Percentiles rank a stretch among this genome's conserved stretches.
Conservation (phyloP, 2,113 vertebrate species). For the Periophthalmus modestus region DNA sequence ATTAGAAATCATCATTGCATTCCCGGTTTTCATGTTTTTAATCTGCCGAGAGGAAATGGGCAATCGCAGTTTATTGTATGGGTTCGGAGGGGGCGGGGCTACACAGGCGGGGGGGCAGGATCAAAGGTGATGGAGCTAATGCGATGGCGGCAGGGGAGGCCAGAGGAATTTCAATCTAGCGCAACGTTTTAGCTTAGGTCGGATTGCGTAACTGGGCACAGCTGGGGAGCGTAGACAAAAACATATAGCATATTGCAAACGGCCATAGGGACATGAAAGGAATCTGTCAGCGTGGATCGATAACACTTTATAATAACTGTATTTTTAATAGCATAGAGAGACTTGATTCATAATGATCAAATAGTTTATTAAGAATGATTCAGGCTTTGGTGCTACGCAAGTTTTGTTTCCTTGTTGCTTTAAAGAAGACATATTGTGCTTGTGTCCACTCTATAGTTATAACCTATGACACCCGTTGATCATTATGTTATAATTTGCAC, state of each 20-base stretch:
- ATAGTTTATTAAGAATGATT: too few species aligned
- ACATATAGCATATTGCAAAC: not conserved
- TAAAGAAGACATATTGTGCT: too few species aligned
- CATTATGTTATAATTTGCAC: too few species aligned
- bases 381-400: too few species aligned
- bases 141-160: slow-evolving; percentile 29
- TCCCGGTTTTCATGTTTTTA: slow-evolving; percentile 32
- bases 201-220: slow-evolving; percentile 3
- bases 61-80: slow-evolving; percentile 11
- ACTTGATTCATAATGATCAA: too few species aligned
- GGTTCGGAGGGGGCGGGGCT: not conserved
- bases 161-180: slow-evolving; percentile 28
- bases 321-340: not conserved
- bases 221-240: not conserved
- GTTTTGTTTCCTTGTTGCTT: too few species aligned
- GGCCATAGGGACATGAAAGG: not conserved
- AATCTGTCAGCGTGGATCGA: not conserved
- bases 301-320: too few species aligned
- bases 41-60: slow-evolving; percentile 48
- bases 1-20: slow-evolving; percentile 39
- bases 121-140: slow-evolving; percentile 33
- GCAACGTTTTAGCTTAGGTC: not conserved
- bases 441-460: too few species aligned
- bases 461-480: too few species aligned
- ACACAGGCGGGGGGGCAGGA: not conserved